Percentiles rank a stretch among this genome's conserved stretches.
Conservation (phyloP, 2,113 vertebrate genomes). For the Sapajus apella region DNA sequence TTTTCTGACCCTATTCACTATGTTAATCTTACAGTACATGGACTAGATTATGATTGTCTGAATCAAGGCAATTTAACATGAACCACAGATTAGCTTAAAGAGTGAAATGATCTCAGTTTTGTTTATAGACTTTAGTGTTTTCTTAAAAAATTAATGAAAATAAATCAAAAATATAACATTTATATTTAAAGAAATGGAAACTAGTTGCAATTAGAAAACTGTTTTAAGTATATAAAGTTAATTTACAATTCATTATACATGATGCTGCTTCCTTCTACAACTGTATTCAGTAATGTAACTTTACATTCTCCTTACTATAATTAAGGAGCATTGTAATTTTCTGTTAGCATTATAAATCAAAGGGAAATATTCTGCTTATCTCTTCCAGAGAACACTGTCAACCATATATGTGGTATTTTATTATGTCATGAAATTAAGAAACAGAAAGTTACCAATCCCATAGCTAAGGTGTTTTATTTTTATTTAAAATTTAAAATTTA, state of each 20-base stretch:
- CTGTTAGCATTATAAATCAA: slow-evolving; percentile 44
- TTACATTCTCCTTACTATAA: background rate
- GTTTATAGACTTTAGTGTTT: background rate
- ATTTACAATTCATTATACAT: background rate
- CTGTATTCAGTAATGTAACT: background rate
- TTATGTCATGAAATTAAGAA: background rate
- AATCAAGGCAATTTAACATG: background rate
- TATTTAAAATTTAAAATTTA: background rate
- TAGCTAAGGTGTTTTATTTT: background rate
- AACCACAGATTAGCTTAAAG: background rate
- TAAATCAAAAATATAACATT: background rate
- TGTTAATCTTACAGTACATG: background rate
- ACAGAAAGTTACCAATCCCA: slow-evolving; percentile 18
- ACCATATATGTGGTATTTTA: slow-evolving; percentile 41
- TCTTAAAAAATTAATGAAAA: background rate
- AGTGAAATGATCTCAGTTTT: background rate
- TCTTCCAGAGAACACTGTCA: slow-evolving; percentile 32
- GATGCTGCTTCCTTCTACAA: background rate
- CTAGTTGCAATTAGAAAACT: background rate
- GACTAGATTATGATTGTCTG: background rate
- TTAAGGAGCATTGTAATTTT: background rate
- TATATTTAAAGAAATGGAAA: background rate
- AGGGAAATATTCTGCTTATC: background rate
- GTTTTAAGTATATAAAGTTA: background rate
- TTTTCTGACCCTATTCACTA: background rate